Conservation (phyloP, 2,888 invertebrate species). For the Scaeva pyrastri region DNA sequence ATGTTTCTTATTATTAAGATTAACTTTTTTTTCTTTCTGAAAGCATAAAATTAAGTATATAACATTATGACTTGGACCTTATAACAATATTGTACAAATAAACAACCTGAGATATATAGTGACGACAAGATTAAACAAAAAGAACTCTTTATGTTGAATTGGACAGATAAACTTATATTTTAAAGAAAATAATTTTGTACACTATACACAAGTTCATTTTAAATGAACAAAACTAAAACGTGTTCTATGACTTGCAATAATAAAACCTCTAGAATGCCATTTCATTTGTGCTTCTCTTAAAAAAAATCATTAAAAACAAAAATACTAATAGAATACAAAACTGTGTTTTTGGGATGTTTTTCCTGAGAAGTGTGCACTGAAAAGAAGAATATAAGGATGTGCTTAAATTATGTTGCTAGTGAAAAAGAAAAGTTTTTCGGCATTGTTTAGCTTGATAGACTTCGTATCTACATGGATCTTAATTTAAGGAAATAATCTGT, state of each 20-base stretch:
- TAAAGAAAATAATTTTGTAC: constrained; percentile 2
- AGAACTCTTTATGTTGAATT: constrained; percentile 34
- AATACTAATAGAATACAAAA: too few species aligned
- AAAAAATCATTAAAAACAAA: too few species aligned
- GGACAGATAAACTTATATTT: constrained; percentile 40
- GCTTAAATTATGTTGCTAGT: too few species aligned
- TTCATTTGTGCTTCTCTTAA: too few species aligned
- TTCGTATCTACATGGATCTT: too few species aligned
- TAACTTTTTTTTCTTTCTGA: constrained; percentile 69
- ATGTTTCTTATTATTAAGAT: constrained; percentile 64
- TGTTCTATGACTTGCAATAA: background rate
- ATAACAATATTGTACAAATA: constrained; percentile 60
- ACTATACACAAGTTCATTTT: background rate
- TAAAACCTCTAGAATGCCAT: too few species aligned
- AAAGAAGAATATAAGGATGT: too few species aligned
- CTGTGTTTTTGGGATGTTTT: too few species aligned
- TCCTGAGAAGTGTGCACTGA: too few species aligned
- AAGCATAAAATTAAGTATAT: constrained; percentile 71
- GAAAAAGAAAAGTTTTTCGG: too few species aligned
- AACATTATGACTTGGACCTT: constrained; percentile 64
- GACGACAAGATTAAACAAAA: constrained; percentile 52
- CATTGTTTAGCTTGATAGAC: too few species aligned
- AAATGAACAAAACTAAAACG: background rate
- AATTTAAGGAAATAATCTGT: too few species aligned
- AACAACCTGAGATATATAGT: constrained; percentile 69